Base-by-base conservation (phyloP, 2,113 vertebrate species). In the Pipra filicauda region DNA sequence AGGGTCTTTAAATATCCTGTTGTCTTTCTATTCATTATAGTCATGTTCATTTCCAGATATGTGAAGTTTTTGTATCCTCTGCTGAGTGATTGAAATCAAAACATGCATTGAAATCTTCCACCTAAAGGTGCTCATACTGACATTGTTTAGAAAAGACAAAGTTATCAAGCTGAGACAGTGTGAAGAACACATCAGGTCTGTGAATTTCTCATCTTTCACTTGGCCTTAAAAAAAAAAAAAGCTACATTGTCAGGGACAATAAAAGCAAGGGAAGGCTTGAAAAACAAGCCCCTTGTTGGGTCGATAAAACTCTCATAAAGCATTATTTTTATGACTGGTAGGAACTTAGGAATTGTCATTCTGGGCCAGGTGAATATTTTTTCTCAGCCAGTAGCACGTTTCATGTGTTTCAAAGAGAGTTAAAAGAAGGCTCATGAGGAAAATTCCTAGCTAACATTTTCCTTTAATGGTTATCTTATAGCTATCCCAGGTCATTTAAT, bases 191-290 rank as follows among this genome's bases (percentile, higher is more conserved):
- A 1, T 67, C 73, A 70, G 70, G 84, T 88, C 35, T 93, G 67
- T 93, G 62, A 93, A 88, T 75, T 89, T 86, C 79, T 43, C 44
- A 91, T 88, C 78, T 96, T 94, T 93, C 57, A 85, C 82, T 54
- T 84, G 37, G 8, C 31, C 73, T 85, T 54, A 65, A 57, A 80
- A 39, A 61, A 33, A 43, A 59, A 37, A 58, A 6, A 8, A 62
- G 30, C n/a, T 89, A 69, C 57, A 71, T 93, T 90, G 31, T 94
- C 62, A 89, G 41, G 30, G 51, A 87, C 46, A 95, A 91, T 80
- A 79, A 78, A 89, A 95, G 17, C 43, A 89, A 65, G 7, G 9
- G 31, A 72, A 91, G 11, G 9, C 31, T 92, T 95, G 57, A 77
- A 93, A 95, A 94, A 84, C 41, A 88, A 86, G 37, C 12, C 37